A percentile compares a stretch with the other conserved stretches of the same genome.
These are phyloP conservation scores for Teleopsis dalmanni DNA, from an alignment of 1,140 invertebrate species.

Conservation along the genomic window DNA sequence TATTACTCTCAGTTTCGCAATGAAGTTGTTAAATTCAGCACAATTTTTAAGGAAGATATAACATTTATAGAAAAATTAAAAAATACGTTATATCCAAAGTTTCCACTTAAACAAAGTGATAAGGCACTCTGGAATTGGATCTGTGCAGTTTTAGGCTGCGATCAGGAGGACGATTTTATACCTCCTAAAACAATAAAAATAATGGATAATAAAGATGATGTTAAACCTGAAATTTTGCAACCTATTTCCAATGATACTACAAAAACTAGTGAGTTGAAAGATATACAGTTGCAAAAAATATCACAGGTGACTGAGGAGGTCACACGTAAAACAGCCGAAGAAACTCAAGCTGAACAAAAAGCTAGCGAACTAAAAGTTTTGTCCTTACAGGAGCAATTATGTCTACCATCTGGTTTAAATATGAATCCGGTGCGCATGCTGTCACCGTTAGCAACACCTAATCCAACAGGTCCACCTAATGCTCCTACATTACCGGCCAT, in stretches of 20 bases:
- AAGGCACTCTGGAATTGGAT: slow-evolving; percentile 54
- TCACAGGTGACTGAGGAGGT: slow-evolving; percentile 21
- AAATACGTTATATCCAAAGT: slow-evolving; percentile 56
- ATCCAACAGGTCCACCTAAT: slow-evolving; percentile 23
- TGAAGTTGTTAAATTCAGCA: slow-evolving; percentile 70
- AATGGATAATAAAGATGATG: slow-evolving; percentile 26
- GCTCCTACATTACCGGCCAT: slow-evolving; percentile 14
- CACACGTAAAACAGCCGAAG: slow-evolving; percentile 25
- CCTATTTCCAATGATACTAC: neutral
- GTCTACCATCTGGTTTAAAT: slow-evolving; percentile 41
- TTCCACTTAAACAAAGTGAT: slow-evolving; percentile 58
- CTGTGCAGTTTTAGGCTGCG: slow-evolving; percentile 36
- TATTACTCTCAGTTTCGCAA: slow-evolving; percentile 70
- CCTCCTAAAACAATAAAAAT: slow-evolving; percentile 39
- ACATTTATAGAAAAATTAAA: slow-evolving; percentile 75
- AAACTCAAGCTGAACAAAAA: slow-evolving; percentile 31
- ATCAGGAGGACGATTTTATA: slow-evolving; percentile 40
- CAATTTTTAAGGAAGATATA: slow-evolving; percentile 63
- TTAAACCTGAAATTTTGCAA: slow-evolving; percentile 10
- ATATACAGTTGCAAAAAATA: neutral
- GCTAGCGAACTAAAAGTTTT: slow-evolving; percentile 38
- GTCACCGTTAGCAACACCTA: slow-evolving; percentile 34
- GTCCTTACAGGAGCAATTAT: slow-evolving; percentile 40
- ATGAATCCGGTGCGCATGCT: slow-evolving; percentile 43
- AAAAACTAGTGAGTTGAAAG: slow-evolving; percentile 19